Base-by-base conservation (phyloP, 1,140 invertebrate genomes). In the Lucilia cuprina region DNA sequence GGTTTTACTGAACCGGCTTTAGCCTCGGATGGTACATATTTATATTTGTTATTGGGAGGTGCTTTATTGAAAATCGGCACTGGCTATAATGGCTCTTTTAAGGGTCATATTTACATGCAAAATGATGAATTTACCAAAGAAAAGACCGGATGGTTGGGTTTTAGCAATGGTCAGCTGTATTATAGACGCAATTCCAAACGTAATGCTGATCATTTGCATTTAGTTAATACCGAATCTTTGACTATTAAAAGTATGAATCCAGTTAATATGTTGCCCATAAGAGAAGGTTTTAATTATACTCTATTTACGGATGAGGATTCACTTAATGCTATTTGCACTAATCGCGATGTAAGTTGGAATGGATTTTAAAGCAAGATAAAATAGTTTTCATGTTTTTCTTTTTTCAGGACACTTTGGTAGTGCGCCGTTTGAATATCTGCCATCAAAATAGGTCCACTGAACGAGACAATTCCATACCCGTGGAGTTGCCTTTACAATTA, bases 1-100 rank as follows among this genome's bases (percentile, higher is more conserved):
- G 85, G 84, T 50, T 85, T 70, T 21, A 74, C 93, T 93, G 88
- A 88, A 5, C 89, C 90, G 0, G 94, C 95, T 85, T 93, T 97
- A 88, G 95, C 94, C 5, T 97, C 96, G 88, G 97, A 99, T 92
- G 98, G 98, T 30, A 94, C 95, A 85, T 98, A 95, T 91, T 92
- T 99, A 34, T 99, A 97, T 91, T 91, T 99, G 5, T 94, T 95
- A 88, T 95, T 94, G 87, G 94, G 94, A 0, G 95, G 94, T 87
- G 95, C 97, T 10, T 92, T 98, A 75, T 93, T 96, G 49, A 98
- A 99, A 93, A 95, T 99, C 86, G 98, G 98, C 9, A 97, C 97
- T 86, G 98, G 98, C 21, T 98, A 97, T 92, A 95, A 96, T 60
- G 96, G 96, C 86, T 98, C 97, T 13, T 94, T 97, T 85, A 96